A percentile compares a stretch with the other conserved stretches of the same genome.
phyloP scores from a whole-genome alignment of 1,140 invertebrate genomes.

The Micrasema longulum region DNA sequence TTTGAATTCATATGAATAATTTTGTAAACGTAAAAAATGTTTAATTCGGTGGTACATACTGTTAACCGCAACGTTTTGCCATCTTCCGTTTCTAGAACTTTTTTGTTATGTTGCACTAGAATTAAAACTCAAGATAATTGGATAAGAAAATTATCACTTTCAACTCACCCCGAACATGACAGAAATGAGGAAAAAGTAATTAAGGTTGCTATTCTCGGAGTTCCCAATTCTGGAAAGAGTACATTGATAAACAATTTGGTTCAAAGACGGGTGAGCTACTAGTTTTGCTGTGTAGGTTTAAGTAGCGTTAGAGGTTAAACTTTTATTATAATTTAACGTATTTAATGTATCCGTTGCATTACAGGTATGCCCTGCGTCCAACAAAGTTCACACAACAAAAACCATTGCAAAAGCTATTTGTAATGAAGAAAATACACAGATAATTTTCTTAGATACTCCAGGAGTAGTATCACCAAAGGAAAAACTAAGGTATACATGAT shows the following conservation, averaged over 20 bases:
- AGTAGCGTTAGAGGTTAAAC: not conserved
- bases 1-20: too few relatives aligned
- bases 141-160: conserved; percentile 27
- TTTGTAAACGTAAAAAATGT: not conserved
- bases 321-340: too few relatives aligned
- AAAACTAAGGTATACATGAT: conserved; percentile 71
- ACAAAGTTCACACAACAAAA: conserved; percentile 91
- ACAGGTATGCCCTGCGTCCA: conserved; percentile 87
- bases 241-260: conserved; percentile 91
- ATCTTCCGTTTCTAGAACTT: not conserved
- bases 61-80: not conserved
- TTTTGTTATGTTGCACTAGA: not conserved
- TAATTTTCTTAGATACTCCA: conserved; percentile 91
- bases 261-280: conserved; percentile 76
- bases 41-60: conserved; percentile 1
- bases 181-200: conserved; percentile 69
- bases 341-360: conserved; percentile 52
- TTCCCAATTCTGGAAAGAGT: conserved; percentile 95
- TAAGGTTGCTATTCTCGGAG: conserved; percentile 88
- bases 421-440: conserved; percentile 80
- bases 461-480: conserved; percentile 79
- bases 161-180: conserved; percentile 17
- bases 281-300: conserved; percentile 2
- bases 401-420: conserved; percentile 78
- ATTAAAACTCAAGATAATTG: too few relatives aligned